These are phyloP conservation scores for Pimpla rufipes DNA, from an alignment of 2,888 invertebrate species.

Conservation along the genomic window DNA sequence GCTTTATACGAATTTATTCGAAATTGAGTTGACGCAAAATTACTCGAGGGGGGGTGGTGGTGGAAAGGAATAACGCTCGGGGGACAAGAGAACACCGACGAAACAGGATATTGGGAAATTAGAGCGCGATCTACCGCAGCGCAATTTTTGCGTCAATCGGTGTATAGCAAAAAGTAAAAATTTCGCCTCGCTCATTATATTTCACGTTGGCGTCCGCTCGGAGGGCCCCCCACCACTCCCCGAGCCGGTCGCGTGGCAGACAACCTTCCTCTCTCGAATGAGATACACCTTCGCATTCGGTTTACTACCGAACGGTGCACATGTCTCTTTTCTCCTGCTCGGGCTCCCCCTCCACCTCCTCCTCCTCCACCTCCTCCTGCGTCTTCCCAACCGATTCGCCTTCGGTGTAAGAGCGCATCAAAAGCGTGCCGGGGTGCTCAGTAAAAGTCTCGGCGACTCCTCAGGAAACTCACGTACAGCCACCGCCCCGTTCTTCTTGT, in stretches of 20 bases:
- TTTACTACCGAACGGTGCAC: conserved; percentile 56
- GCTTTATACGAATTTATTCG: no score
- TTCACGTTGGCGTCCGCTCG: conserved; percentile 23
- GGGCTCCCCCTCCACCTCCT: not conserved
- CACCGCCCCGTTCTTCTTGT: no score
- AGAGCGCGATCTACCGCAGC: no score
- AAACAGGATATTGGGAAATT: not conserved
- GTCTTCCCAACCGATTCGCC: conserved; percentile 29
- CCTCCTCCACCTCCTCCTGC: not conserved
- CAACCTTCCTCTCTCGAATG: conserved; percentile 58
- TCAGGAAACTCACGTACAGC: not conserved
- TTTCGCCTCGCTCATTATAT: not conserved
- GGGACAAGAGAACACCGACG: not conserved
- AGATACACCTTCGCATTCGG: conserved; percentile 65
- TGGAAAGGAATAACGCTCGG: no score
- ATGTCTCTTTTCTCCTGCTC: conserved; percentile 39
- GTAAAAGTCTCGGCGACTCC: not conserved
- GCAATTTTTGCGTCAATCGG: no score
- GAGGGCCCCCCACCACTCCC: conserved; percentile 3
- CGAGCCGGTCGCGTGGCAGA: conserved; percentile 69
- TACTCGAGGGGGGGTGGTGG: no score
- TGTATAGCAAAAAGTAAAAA: no score
- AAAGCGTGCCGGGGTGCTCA: conserved; percentile 31
- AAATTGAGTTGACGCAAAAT: no score
- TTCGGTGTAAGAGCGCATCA: conserved; percentile 5